These are phyloP conservation scores for Sisor rabdophorus DNA, from an alignment of 2,113 vertebrate species.

Conservation along the genomic window DNA sequence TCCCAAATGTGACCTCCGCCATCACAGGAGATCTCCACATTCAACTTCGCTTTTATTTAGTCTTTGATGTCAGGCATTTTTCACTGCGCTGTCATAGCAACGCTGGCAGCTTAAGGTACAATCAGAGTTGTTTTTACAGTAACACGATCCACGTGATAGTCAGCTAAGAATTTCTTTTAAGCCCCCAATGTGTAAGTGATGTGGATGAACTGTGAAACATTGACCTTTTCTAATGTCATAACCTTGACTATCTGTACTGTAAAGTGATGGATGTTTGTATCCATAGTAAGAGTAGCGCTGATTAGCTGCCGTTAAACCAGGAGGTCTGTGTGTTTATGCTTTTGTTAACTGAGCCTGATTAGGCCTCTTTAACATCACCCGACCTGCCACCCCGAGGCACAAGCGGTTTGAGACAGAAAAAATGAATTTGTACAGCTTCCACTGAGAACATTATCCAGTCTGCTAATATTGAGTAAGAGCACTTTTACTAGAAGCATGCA, in stretches of 20 bases:
- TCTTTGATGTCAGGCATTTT: conserved; percentile 40
- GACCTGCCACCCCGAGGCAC: conserved; percentile 21
- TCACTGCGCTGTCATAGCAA: conserved; percentile 25
- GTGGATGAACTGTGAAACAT: conserved; percentile 33
- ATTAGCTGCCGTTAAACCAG: conserved; percentile 31
- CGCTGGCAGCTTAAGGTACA: conserved; percentile 31
- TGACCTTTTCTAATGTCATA: conserved; percentile 34
- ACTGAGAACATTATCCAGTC: conserved; percentile 13
- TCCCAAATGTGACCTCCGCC: conserved; percentile 26
- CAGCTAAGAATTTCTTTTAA: conserved; percentile 41
- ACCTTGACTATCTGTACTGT: conserved; percentile 28
- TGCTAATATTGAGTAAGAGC: neutral
- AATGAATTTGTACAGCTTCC: conserved; percentile 27
- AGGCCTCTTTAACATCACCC: conserved; percentile 10
- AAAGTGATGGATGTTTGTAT: conserved; percentile 46
- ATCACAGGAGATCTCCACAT: neutral
- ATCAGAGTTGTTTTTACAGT: conserved; percentile 49
- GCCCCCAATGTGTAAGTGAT: conserved; percentile 28
- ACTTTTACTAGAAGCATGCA: neutral
- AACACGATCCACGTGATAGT: conserved; percentile 34
- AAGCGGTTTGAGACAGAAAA: neutral
- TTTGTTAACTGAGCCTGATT: conserved; percentile 50
- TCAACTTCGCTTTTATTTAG: conserved; percentile 23
- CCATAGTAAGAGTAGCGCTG: conserved; percentile 28
- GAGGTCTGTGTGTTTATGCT: conserved; percentile 38